Evolutionary conservation across 2,888 invertebrate species (phyloP).

Genomic region (Spilosoma lubricipeda): DNA sequence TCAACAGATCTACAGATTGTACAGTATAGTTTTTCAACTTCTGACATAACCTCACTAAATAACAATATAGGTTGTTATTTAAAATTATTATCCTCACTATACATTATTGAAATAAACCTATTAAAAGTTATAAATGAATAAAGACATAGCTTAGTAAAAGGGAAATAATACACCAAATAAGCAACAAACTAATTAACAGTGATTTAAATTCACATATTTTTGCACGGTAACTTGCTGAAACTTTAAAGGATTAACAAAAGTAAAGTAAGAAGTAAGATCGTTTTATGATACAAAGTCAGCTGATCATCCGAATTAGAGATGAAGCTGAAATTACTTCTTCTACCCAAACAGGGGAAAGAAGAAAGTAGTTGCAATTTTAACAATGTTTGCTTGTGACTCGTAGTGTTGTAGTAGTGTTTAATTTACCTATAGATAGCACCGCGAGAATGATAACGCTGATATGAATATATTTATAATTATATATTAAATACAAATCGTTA

Average conservation of each 20-base stretch:
- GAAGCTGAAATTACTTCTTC: not conserved
- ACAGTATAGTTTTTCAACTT: not conserved
- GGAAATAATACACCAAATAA: not conserved
- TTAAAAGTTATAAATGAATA: not conserved
- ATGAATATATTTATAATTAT: conserved; percentile 8
- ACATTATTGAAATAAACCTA: not conserved
- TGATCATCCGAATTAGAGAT: not conserved
- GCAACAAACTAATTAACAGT: not conserved
- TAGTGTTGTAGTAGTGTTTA: conserved; percentile 12
- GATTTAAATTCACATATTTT: conserved; percentile 15
- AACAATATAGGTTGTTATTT: not conserved
- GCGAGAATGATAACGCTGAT: conserved; percentile 13
- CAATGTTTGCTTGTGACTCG: conserved; percentile 16
- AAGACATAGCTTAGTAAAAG: not conserved
- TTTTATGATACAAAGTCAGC: not conserved
- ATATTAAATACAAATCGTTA: not conserved
- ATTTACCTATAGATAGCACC: conserved; percentile 15
- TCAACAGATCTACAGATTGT: not conserved
- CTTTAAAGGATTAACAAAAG: not conserved
- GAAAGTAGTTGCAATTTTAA: conserved; percentile 18
- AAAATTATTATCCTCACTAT: not conserved
- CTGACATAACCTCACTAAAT: conserved; percentile 15
- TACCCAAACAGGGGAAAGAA: not conserved
- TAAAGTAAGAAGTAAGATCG: not conserved
- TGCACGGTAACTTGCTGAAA: not conserved